Percentiles rank a stretch among this genome's conserved stretches.
These are phyloP conservation scores for Hyppa rectilinea DNA, from an alignment of 2,888 invertebrate species.

Conservation along the genomic window DNA sequence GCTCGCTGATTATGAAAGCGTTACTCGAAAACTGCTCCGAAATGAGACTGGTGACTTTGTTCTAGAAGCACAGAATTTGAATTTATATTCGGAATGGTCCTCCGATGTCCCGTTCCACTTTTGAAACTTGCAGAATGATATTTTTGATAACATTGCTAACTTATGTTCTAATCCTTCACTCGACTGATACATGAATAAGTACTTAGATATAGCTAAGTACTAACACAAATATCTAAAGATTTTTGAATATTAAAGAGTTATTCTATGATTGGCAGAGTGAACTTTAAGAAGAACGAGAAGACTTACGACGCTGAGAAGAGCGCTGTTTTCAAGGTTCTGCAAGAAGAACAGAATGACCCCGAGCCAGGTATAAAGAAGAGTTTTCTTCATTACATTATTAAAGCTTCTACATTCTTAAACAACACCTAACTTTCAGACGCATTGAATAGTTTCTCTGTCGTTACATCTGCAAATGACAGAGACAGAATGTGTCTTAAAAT, in stretches of 20 bases:
- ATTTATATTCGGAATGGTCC: conserved; percentile 1
- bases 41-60: background rate
- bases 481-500: conserved; percentile 7
- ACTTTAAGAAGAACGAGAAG: conserved; percentile 98
- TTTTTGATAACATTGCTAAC: conserved; percentile 63
- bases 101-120: conserved; percentile 4
- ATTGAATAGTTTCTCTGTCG: conserved; percentile 1
- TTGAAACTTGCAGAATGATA: conserved; percentile 18
- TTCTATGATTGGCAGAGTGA: conserved; percentile 92
- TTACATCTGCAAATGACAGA: background rate
- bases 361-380: conserved; percentile 92
- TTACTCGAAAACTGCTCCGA: conserved; percentile 3
- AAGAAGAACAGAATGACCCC: conserved; percentile 96
- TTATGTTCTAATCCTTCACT: conserved; percentile 45
- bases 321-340: conserved; percentile 97
- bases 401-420: conserved; percentile 10
- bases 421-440: conserved; percentile 8
- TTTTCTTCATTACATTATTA: conserved; percentile 10
- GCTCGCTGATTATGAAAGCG: background rate
- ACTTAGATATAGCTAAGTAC: conserved; percentile 13
- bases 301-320: conserved; percentile 96
- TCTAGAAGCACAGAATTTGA: conserved; percentile 1
- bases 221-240: background rate
- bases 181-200: conserved; percentile 13
- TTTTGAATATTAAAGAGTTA: conserved; percentile 15